A percentile compares a stretch with the other conserved stretches of the same genome.
Conservation (phyloP, 2,888 invertebrate species). For the Philopedon plagiatum region DNA sequence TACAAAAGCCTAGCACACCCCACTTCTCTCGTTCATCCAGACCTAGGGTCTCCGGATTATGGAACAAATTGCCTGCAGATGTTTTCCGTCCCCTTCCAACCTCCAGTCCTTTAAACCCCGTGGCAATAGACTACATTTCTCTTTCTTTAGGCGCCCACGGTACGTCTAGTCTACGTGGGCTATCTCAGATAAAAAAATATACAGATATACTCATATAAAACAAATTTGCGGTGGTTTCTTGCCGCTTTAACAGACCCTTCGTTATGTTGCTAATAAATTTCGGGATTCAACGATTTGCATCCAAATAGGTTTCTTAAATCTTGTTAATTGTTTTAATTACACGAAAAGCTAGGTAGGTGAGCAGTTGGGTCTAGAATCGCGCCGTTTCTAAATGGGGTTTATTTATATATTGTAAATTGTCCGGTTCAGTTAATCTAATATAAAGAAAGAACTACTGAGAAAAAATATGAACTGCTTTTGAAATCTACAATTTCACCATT, state of each 20-base stretch:
- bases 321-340: conserved; percentile 62
- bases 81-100: too few species aligned
- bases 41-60: too few species aligned
- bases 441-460: not conserved
- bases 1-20: too few species aligned
- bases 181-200: too few species aligned
- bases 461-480: too few species aligned
- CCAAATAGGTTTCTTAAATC: conserved; percentile 62
- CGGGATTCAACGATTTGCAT: conserved; percentile 56
- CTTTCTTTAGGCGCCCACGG: too few species aligned
- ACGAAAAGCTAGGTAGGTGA: conserved; percentile 58
- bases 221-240: not conserved
- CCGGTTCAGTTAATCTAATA: not conserved
- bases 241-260: not conserved
- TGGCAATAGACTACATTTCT: too few species aligned
- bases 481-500: too few species aligned
- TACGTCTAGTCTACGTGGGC: too few species aligned
- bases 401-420: not conserved
- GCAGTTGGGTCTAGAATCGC: conserved; percentile 1
- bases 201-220: not conserved
- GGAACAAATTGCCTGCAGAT: too few species aligned
- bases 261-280: conserved; percentile 54
- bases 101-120: too few species aligned
- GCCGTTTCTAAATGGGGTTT: not conserved
- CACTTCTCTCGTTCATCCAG: too few species aligned